phyloP scores from a whole-genome alignment of 1,140 invertebrate species.

The Andricus grossulariae region DNA sequence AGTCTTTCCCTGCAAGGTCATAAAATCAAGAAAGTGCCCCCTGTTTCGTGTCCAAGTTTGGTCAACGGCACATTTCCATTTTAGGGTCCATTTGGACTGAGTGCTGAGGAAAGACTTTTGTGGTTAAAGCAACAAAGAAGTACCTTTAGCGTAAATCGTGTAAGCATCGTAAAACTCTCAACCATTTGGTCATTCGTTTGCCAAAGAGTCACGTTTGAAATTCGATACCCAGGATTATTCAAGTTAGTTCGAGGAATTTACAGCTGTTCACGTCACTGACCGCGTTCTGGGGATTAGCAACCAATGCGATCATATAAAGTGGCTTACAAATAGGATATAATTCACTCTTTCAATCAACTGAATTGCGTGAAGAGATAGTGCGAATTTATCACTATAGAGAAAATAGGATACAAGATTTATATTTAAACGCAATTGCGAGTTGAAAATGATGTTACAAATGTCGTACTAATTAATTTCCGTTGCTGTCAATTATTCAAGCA shows the following conservation, averaged over 20 bases:
- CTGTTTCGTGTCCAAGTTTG: conserved; percentile 11
- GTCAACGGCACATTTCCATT: conserved; percentile 19
- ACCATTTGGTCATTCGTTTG: conserved; percentile 7
- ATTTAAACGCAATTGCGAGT: too few relatives aligned
- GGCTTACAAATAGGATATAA: too few relatives aligned
- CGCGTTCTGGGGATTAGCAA: too few relatives aligned
- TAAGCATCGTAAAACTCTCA: conserved; percentile 25
- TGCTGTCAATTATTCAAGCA: too few relatives aligned
- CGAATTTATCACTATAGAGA: too few relatives aligned
- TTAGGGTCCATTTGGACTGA: conserved; percentile 29
- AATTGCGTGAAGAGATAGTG: too few relatives aligned
- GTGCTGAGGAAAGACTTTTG: conserved; percentile 13
- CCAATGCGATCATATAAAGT: too few relatives aligned
- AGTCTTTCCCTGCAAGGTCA: neutral
- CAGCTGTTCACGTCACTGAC: too few relatives aligned
- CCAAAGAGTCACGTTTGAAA: conserved; percentile 2
- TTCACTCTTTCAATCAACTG: too few relatives aligned
- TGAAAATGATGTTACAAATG: too few relatives aligned
- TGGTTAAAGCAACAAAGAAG: conserved; percentile 14
- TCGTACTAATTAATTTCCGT: too few relatives aligned
- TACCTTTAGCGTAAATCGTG: conserved; percentile 9
- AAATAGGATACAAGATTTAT: too few relatives aligned
- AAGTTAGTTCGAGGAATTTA: neutral
- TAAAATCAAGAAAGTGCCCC: conserved; percentile 23
- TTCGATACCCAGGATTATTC: neutral